Evolutionary conservation across 2,113 vertebrate genomes (phyloP).

Genomic region (Ophthalmotilapia sp.): DNA sequence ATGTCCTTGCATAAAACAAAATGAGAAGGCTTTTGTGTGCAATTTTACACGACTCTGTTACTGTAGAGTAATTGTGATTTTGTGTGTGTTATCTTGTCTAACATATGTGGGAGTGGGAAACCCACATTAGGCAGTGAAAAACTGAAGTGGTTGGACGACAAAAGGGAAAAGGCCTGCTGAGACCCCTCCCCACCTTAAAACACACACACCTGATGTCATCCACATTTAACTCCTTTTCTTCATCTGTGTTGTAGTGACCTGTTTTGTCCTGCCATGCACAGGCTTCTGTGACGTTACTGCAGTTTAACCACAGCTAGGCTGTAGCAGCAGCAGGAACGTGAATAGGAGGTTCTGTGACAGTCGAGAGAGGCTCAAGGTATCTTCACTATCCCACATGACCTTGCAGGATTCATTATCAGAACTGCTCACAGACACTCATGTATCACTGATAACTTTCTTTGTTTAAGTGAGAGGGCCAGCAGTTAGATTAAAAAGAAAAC

Average conservation of each 20-base stretch:
- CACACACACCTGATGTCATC: neutral
- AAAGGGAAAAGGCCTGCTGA: neutral
- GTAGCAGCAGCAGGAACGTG: neutral
- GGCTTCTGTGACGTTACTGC: neutral
- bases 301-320: neutral
- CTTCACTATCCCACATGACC: neutral
- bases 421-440: neutral
- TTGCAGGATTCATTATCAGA: conserved; percentile 8
- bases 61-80: neutral
- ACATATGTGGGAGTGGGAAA: neutral
- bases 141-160: neutral
- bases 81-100: neutral
- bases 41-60: neutral
- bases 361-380: neutral
- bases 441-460: neutral
- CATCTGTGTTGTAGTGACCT: neutral
- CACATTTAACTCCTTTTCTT: neutral
- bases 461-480: neutral
- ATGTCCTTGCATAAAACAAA: neutral
- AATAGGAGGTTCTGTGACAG: neutral
- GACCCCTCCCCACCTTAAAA: neutral
- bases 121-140: neutral
- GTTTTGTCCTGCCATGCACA: neutral
- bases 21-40: neutral
- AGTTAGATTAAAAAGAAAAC: conserved; percentile 1